Percentiles rank a stretch among this genome's conserved stretches.
Evolutionary conservation across 2,888 invertebrate species (phyloP).

Genomic region (Subacronicta megacephala): DNA sequence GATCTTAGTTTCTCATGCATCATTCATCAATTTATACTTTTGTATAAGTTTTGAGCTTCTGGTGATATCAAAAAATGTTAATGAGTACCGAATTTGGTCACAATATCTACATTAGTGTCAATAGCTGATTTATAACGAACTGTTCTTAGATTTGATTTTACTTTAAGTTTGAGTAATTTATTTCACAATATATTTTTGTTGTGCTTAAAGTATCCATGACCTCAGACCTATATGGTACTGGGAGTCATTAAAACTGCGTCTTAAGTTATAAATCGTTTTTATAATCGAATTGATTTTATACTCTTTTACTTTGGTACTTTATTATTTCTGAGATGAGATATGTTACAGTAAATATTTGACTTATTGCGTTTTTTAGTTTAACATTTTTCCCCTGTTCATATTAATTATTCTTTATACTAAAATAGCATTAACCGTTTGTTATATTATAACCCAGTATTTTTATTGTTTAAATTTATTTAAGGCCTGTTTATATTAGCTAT

Average conservation of each 20-base stretch:
- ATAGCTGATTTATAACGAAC: conserved; percentile 75
- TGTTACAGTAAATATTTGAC: too few relatives aligned
- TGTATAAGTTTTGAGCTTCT: conserved; percentile 79
- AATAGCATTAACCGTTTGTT: too few relatives aligned
- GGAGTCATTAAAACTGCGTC: conserved; percentile 33
- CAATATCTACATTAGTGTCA: conserved; percentile 75
- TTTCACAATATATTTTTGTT: conserved; percentile 62
- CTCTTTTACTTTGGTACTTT: conserved; percentile 10
- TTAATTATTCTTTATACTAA: too few relatives aligned
- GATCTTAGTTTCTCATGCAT: conserved; percentile 71
- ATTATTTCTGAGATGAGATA: not conserved
- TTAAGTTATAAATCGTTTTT: conserved; percentile 32
- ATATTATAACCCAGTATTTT: too few relatives aligned
- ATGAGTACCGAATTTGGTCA: conserved; percentile 76
- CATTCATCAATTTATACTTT: conserved; percentile 81
- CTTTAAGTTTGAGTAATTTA: conserved; percentile 53
- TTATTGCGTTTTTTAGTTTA: too few relatives aligned
- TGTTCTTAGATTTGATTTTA: conserved; percentile 60
- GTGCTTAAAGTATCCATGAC: conserved; percentile 40
- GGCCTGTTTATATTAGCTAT: conserved; percentile 11
- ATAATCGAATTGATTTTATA: conserved; percentile 34
- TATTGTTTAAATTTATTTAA: not conserved
- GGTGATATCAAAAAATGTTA: conserved; percentile 83
- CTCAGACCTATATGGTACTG: conserved; percentile 24
- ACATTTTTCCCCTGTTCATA: too few relatives aligned